Evolutionary conservation across 35 echinoderm and acorn worm genomes (phyloP).

Genomic region (Acanthaster planci): DNA sequence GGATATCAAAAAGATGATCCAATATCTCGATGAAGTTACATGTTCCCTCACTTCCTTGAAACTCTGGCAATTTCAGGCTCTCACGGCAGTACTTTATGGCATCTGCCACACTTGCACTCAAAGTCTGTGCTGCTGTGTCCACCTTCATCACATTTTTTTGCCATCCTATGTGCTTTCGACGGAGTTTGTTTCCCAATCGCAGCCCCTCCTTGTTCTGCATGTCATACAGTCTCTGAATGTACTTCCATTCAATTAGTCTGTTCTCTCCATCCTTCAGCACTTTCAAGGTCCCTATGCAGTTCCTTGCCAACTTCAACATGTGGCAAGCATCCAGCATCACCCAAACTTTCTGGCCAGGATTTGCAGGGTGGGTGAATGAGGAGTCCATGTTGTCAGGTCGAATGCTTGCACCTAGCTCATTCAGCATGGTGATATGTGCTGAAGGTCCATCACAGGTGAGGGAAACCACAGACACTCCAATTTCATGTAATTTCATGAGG

Average conservation of each 20-base stretch:
- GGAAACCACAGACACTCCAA: slow-evolving; percentile 51
- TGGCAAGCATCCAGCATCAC: slow-evolving; percentile 59
- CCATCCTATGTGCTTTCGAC: slow-evolving; percentile 49
- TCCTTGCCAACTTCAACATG: slow-evolving; percentile 60
- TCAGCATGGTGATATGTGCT: slow-evolving; percentile 62
- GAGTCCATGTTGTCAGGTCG: slow-evolving; percentile 30
- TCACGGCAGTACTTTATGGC: slow-evolving; percentile 48
- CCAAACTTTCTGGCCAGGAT: slow-evolving; percentile 21
- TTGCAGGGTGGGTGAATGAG: slow-evolving; percentile 55
- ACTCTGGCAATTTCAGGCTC: slow-evolving; percentile 41
- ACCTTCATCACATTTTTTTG: slow-evolving; percentile 71
- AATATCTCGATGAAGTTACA: slow-evolving; percentile 53
- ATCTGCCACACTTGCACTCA: slow-evolving; percentile 63
- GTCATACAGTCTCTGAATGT: slow-evolving; percentile 36
- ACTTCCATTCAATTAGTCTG: slow-evolving; percentile 8
- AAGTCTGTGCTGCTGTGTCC: slow-evolving; percentile 43
- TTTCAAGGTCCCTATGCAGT: neutral
- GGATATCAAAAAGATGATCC: slow-evolving; percentile 62
- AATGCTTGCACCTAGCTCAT: slow-evolving; percentile 50
- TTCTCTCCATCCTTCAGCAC: slow-evolving; percentile 2
- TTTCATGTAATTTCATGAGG: slow-evolving; percentile 35
- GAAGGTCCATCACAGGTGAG: slow-evolving; percentile 76
- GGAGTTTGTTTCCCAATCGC: slow-evolving; percentile 34
- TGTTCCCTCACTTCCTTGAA: slow-evolving; percentile 50
- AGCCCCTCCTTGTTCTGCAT: slow-evolving; percentile 56